Base-by-base conservation (phyloP, 2,113 vertebrate species). In the Heterotis niloticus region DNA sequence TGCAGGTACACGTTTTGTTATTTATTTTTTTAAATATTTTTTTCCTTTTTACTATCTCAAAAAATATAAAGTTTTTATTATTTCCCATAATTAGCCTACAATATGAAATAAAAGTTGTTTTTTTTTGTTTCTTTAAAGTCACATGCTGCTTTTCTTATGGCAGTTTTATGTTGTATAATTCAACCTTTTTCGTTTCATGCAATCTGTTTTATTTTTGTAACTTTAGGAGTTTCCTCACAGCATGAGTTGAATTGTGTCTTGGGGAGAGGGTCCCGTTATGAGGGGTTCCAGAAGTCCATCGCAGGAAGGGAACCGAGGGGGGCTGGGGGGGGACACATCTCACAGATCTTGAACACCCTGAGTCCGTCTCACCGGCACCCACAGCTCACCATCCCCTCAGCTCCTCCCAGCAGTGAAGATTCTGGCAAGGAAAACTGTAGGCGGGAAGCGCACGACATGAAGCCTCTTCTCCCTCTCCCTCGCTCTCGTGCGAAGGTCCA, bases 201-300 rank as follows among this genome's bases (percentile, higher is more conserved):
- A 97, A 92, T 89, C 79, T 71, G 17, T 56, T 10, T 88, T 90
- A 88, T 83, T 88, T 85, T 87, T 75, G 79, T 93, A 91, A 88
- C 90, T 80, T 93, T 94, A 78, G 91, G 87, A 93, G 89, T 94
- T 95, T 95, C 95, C 96, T 94, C 93, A 94, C 84, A 85, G 85
- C 87, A 86, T 88, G 89, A 92, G 88, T 93, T 91, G 84, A 93
- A 26, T 91, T 86, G 91, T 82, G 29, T 80, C 51, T 76, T 64
- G 34, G 71, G 72, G 68, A 84, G 88, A 86, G 86, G 86, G 86
- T 74, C 82, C 82, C 80, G 77, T 59, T 80, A 69, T 74, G 17
- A 80, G 71, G 64, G 76, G 83, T 76, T 51, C 86, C 85, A 78
- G 77, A 81, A 54, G 23, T 78, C 83, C 81, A 80, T 77, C 79